phyloP scores from a whole-genome alignment of 1,140 invertebrate genomes.

The Ips typographus region DNA sequence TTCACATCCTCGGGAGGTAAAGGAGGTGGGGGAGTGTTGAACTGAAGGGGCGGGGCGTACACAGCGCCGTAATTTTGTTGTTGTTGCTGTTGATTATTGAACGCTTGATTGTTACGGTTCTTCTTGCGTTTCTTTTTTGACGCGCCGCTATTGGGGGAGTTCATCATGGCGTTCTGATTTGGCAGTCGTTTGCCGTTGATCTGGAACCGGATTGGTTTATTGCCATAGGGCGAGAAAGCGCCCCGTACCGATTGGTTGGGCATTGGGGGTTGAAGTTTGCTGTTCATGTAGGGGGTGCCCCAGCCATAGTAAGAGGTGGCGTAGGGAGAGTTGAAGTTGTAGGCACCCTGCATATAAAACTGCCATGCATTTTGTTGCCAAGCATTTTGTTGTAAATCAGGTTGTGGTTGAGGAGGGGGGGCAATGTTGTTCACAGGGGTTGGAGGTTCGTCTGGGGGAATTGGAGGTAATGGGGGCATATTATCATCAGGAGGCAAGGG shows the following conservation, averaged over 20 bases:
- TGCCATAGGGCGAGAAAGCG: slow-evolving; percentile 34
- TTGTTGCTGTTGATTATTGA: slow-evolving; percentile 58
- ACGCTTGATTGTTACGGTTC: slow-evolving; percentile 65
- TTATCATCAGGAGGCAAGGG: slow-evolving; percentile 36
- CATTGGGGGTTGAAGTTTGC: slow-evolving; percentile 40
- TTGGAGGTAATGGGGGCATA: slow-evolving; percentile 28
- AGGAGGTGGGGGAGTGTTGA: slow-evolving; percentile 58
- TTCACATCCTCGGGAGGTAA: slow-evolving; percentile 49
- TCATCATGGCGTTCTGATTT: slow-evolving; percentile 37
- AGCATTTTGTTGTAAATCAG: slow-evolving; percentile 6
- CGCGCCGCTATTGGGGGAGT: slow-evolving; percentile 56
- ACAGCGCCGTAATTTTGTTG: slow-evolving; percentile 1
- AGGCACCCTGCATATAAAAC: slow-evolving; percentile 25
- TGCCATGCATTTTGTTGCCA: slow-evolving; percentile 15
- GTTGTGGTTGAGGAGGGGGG: slow-evolving; percentile 8
- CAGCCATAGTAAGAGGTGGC: slow-evolving; percentile 19
- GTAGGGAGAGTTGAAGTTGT: slow-evolving; percentile 8
- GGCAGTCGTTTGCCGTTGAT: slow-evolving; percentile 42
- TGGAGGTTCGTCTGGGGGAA: slow-evolving; percentile 22
- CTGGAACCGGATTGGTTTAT: slow-evolving; percentile 45
- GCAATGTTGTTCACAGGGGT: background rate
- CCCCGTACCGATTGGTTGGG: slow-evolving; percentile 30
- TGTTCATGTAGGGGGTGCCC: slow-evolving; percentile 20
- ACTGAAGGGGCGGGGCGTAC: slow-evolving; percentile 24
- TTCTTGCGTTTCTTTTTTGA: slow-evolving; percentile 74